Percentiles rank a stretch among this genome's conserved stretches.
Evolutionary conservation across 2,888 invertebrate genomes (phyloP).

Genomic region (Hetaerina titia): DNA sequence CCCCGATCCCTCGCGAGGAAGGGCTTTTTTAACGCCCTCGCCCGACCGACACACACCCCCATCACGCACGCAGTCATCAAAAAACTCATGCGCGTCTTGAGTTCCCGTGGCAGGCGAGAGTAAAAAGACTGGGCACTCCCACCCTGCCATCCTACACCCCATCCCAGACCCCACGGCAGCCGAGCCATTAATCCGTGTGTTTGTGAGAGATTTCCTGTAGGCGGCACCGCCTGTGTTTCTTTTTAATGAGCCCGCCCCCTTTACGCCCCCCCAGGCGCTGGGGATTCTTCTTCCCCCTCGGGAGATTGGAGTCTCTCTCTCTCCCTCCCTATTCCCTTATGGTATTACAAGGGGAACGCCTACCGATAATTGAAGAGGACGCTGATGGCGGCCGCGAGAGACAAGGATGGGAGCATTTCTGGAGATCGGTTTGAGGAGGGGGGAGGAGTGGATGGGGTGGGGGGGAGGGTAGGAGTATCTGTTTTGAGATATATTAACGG

Average conservation of each 20-base stretch:
- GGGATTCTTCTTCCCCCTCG: neutral
- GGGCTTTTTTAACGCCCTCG: neutral
- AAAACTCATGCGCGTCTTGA: neutral
- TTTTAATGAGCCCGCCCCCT: conserved; percentile 2
- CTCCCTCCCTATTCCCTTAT: neutral
- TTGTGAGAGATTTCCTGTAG: neutral
- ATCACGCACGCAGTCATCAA: neutral
- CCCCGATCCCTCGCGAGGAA: neutral
- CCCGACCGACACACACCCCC: neutral
- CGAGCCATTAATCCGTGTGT: neutral
- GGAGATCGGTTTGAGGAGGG: neutral
- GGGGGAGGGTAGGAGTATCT: neutral
- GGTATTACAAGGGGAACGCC: neutral
- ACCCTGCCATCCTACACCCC: neutral
- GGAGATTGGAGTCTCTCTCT: neutral
- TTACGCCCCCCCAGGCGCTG: neutral
- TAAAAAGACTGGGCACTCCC: neutral
- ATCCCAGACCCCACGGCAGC: neutral
- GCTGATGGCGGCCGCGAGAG: neutral
- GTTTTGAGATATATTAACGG: conserved; percentile 16
- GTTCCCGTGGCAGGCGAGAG: no score
- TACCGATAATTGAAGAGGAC: conserved; percentile 46
- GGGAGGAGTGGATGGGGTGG: no score
- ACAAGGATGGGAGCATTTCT: neutral
- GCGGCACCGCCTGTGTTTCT: no score